Conservation (phyloP, 2,888 invertebrate species). For the Cyclophora punctaria region DNA sequence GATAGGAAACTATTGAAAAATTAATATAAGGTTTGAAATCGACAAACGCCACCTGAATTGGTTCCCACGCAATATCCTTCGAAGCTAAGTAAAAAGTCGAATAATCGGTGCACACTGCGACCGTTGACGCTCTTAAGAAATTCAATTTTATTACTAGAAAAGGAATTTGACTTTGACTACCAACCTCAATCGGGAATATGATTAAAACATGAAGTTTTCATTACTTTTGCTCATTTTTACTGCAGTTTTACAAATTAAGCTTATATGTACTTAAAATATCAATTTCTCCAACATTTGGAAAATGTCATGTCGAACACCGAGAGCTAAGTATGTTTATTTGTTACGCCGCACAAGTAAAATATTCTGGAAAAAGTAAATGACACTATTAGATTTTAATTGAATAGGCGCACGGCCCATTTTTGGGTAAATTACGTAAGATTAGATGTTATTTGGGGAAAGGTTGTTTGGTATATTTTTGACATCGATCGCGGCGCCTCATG, state of each 20-base stretch:
- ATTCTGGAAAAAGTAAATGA: background rate
- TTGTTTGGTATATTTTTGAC: constrained; percentile 45
- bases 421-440: constrained; percentile 42
- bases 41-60: constrained; percentile 53
- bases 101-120: constrained; percentile 37
- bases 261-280: too few relatives aligned
- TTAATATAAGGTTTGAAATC: constrained; percentile 32
- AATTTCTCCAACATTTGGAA: too few relatives aligned
- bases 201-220: constrained; percentile 27
- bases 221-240: background rate
- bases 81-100: constrained; percentile 61
- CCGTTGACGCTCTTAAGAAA: constrained; percentile 41
- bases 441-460: constrained; percentile 33
- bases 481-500: constrained; percentile 39
- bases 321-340: too few relatives aligned
- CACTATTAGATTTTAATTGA: constrained; percentile 38
- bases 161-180: constrained; percentile 25
- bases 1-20: constrained; percentile 22
- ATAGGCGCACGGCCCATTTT: constrained; percentile 33
- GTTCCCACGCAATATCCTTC: constrained; percentile 69
- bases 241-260: too few relatives aligned
- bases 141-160: constrained; percentile 63
- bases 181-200: constrained; percentile 22
- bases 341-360: too few relatives aligned
- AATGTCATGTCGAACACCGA: too few relatives aligned